Conservation (phyloP, 2,113 vertebrate species). For the Parotia lawesii region DNA sequence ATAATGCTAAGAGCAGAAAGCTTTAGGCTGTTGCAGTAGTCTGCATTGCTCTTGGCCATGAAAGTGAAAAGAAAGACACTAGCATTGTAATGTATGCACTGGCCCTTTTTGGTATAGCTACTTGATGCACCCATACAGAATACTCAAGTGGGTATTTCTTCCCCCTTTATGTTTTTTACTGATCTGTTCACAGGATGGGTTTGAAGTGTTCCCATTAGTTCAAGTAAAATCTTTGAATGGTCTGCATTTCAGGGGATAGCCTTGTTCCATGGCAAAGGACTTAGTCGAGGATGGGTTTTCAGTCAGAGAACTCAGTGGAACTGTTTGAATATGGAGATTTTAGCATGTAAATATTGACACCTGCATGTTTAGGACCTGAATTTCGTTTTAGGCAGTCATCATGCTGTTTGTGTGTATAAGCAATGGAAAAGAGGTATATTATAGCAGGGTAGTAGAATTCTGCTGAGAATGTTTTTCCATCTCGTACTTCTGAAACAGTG, state of each 20-base stretch:
- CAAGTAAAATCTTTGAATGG: neutral
- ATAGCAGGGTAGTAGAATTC: neutral
- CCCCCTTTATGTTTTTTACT: neutral
- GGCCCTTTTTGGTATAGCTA: neutral
- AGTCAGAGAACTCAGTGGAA: neutral
- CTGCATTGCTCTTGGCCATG: neutral
- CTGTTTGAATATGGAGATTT: neutral
- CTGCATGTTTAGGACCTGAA: neutral
- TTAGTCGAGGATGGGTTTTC: neutral
- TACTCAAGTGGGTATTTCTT: neutral
- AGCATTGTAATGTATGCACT: fast-evolving
- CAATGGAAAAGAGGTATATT: neutral
- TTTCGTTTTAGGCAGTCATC: neutral
- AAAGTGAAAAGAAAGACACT: neutral
- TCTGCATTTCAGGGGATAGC: neutral
- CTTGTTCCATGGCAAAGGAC: neutral
- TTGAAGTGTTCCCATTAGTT: neutral
- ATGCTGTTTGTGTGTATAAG: neutral
- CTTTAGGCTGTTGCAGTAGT: neutral
- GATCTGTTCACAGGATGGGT: neutral
- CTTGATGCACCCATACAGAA: neutral
- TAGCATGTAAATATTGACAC: neutral
- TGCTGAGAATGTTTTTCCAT: neutral
- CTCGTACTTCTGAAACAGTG: constrained; percentile 1
- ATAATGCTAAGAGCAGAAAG: neutral